phyloP scores from a whole-genome alignment of 1,140 invertebrate genomes.

The Gryllus bimaculatus region DNA sequence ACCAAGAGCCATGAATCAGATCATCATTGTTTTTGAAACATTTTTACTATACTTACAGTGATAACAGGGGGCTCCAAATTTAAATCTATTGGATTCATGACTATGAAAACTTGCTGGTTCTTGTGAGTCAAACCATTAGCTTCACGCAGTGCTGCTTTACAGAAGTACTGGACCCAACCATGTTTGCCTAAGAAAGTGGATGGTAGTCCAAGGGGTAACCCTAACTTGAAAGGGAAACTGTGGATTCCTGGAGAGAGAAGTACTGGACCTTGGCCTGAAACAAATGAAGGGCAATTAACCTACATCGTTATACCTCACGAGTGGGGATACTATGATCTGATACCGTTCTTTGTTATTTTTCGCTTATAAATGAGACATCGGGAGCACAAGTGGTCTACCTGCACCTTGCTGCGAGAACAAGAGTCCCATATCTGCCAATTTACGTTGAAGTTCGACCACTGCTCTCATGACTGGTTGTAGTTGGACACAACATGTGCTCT shows the following conservation, averaged over 20 bases:
- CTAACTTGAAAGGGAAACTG: slow-evolving; percentile 90
- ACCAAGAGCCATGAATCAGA: too few species aligned
- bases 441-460: too few species aligned
- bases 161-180: slow-evolving; percentile 93
- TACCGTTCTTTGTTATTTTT: too few species aligned
- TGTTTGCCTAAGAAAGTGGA: slow-evolving; percentile 90
- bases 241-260: slow-evolving; percentile 88
- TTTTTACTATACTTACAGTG: slow-evolving; percentile 52
- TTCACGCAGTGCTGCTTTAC: slow-evolving; percentile 81
- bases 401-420: too few species aligned
- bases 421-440: too few species aligned
- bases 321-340: too few species aligned
- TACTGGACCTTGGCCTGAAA: slow-evolving; percentile 64
- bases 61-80: slow-evolving; percentile 82
- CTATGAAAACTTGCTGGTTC: slow-evolving; percentile 92
- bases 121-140: slow-evolving; percentile 85
- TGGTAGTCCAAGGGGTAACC: slow-evolving; percentile 77
- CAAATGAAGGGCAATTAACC: slow-evolving; percentile 17
- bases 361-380: too few species aligned
- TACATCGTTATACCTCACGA: too few species aligned
- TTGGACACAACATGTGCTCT: too few species aligned
- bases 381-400: too few species aligned
- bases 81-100: slow-evolving; percentile 92
- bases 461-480: too few species aligned
- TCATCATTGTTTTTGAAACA: too few species aligned